These are phyloP conservation scores for Parelbella ahira DNA, from an alignment of 2,888 invertebrate genomes.

Conservation along the genomic window DNA sequence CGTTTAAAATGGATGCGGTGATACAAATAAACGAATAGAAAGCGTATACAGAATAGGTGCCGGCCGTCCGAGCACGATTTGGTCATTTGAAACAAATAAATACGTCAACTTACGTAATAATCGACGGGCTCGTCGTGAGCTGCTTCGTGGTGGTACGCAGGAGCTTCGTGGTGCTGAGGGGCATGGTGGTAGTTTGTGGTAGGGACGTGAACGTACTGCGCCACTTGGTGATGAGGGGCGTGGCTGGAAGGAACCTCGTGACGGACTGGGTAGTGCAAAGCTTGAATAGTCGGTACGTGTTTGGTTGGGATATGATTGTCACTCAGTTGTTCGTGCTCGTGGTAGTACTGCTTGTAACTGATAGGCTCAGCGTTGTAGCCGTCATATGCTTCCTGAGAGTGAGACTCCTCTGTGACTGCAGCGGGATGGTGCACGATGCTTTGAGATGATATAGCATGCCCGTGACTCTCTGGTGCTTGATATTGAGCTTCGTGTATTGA, in stretches of 20 bases:
- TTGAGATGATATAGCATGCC: constrained; percentile 51
- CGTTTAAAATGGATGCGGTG: constrained; percentile 33
- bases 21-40: constrained; percentile 58
- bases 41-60: constrained; percentile 50
- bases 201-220: constrained; percentile 36
- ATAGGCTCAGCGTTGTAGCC: constrained; percentile 44
- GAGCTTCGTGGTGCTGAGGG: constrained; percentile 35
- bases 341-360: constrained; percentile 35
- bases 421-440: constrained; percentile 48
- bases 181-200: constrained; percentile 36
- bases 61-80: constrained; percentile 42
- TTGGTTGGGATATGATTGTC: constrained; percentile 28
- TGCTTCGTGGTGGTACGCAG: constrained; percentile 41
- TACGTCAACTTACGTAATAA: constrained; percentile 64
- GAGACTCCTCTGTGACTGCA: constrained; percentile 44
- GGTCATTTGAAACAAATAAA: constrained; percentile 34
- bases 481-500: constrained; percentile 36
- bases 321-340: constrained; percentile 28
- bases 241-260: constrained; percentile 41
- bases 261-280: constrained; percentile 37
- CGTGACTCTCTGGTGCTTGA: constrained; percentile 34
- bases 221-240: constrained; percentile 36
- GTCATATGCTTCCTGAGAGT: constrained; percentile 47
- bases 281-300: constrained; percentile 30
- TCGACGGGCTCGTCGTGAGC: constrained; percentile 65